Conservation (phyloP, 2,888 invertebrate species). For the Heteromyza rotundicornis region DNA sequence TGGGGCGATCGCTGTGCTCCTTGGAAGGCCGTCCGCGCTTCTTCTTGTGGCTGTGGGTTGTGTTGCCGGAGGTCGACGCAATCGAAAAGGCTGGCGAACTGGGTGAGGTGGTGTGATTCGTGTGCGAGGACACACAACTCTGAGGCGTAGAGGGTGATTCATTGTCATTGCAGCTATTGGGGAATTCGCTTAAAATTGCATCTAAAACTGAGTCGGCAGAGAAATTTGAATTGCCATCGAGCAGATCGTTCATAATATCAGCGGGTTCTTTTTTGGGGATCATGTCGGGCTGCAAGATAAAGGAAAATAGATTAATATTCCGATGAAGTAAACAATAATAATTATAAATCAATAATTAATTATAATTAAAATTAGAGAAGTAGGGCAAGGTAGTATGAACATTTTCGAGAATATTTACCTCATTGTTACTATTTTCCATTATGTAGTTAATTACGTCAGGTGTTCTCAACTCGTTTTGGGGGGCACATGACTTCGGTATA, state of each 20-base stretch:
- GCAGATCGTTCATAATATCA: conserved; percentile 5
- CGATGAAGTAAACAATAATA: neutral
- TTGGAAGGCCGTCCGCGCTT: conserved; percentile 57
- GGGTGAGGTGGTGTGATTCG: conserved; percentile 40
- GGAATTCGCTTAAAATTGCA: neutral
- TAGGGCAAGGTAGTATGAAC: neutral
- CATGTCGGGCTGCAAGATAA: conserved; percentile 7
- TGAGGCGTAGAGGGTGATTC: conserved; percentile 24
- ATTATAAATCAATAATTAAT: neutral
- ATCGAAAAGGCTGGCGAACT: conserved; percentile 45
- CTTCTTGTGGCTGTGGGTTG: neutral
- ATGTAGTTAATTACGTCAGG: conserved; percentile 39
- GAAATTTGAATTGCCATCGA: conserved; percentile 4
- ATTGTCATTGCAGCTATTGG: conserved; percentile 20
- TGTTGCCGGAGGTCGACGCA: conserved; percentile 35
- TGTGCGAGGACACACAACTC: conserved; percentile 14
- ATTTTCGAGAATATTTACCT: conserved; percentile 15
- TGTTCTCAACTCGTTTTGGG: conserved; percentile 30
- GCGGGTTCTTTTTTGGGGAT: neutral
- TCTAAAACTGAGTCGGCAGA: conserved; percentile 9
- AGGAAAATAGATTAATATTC: neutral
- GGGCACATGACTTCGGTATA: conserved; percentile 12
- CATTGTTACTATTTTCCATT: conserved; percentile 17
- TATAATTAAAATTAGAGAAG: neutral
- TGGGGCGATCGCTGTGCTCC: conserved; percentile 55